Evolutionary conservation across 2,888 invertebrate species (phyloP), one percentile per base, ranked within the genome.

Genomic region (Spisula subtruncata): DNA sequence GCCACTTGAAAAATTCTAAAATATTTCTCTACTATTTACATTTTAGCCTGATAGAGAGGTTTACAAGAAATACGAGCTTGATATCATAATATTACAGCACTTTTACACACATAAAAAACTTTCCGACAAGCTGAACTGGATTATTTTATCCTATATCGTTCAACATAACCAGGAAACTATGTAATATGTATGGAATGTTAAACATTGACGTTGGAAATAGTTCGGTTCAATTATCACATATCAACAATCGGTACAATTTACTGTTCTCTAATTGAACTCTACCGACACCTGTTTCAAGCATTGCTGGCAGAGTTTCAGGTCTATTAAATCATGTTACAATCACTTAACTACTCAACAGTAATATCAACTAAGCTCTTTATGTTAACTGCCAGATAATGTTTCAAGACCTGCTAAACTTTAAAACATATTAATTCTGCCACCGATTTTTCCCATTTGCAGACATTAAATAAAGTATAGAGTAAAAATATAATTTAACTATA

Each of bases 281-380:
- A 79, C 56, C 85, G 88, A 89, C 88, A 85, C 88, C 88, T 89
- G 88, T 46, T 85, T 41, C 85, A 81, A 25, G 35, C 66, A 32
- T 81, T 80, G 29, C 75, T 89, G 88, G 88, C 88, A 89, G 29
- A 51, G 16, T 16, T 81, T 85, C 82, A 89, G 85, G 56, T 71
- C 88, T 81, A 85, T 87, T 87, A 83, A 83, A 84, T 88, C 29
- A 83, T 84, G 71, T 54, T 80, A 85, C 79, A 79, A 85, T 56
- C 80, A 35, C 32, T 29, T 25, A 79, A 85, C 20, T 51, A 84
- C 71, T 75, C 84, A 75, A 75, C 75, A 32, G 35, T 75, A 75
- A 75, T 41, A 41, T 75, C 75, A 75, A 32, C 75, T 75, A 75
- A 75, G 35, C 75, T 75, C 75, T 32, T 75, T 35, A 75, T 35